phyloP scores from a whole-genome alignment of 2,797 vertebrate species.

The Remorina albescens region DNA sequence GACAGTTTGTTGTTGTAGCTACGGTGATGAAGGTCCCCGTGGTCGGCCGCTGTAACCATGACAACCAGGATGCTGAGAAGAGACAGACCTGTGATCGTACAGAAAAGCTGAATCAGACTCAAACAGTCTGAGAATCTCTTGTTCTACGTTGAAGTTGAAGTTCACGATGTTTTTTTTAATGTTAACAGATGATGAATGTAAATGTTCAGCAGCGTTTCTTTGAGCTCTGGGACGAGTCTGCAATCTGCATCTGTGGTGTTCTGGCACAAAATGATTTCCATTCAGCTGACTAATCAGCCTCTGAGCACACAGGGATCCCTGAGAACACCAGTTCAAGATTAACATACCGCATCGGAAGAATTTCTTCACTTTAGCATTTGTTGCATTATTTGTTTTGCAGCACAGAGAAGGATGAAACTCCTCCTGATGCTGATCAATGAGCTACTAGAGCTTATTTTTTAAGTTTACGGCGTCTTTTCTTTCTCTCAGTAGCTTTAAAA shows the following conservation, averaged over 20 bases:
- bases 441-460: not conserved
- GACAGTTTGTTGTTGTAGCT: no score
- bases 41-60: no score
- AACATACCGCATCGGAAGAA: not conserved
- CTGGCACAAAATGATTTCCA: constrained; percentile 25
- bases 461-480: not conserved
- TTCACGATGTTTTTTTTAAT: not conserved
- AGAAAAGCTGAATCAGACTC: no score
- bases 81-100: no score
- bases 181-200: no score
- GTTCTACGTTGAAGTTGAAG: no score
- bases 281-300: constrained; percentile 26
- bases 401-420: not conserved
- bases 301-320: constrained; percentile 21
- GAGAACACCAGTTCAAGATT: constrained; percentile 13
- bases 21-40: no score
- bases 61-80: no score
- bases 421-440: not conserved
- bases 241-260: constrained; percentile 19
- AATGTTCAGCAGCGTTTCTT: not conserved
- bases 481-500: no score
- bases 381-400: not conserved
- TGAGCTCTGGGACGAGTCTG: no score
- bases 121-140: no score
- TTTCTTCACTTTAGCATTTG: constrained; percentile 14